Base-by-base conservation (phyloP, 23 tunicate species). In the Trididemnum miniatum region DNA sequence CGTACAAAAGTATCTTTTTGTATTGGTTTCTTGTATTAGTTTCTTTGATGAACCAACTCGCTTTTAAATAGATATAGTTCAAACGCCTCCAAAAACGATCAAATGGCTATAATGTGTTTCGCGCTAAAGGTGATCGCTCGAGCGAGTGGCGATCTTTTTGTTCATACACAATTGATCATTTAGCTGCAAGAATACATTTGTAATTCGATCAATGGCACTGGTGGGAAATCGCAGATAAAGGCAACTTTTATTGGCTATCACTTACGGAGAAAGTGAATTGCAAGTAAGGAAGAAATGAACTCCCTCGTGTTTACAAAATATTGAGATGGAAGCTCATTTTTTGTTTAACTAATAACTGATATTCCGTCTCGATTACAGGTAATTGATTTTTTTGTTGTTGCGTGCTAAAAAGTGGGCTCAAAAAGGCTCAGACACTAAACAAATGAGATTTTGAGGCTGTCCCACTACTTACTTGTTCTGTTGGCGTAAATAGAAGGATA, bases 21-120 rank as follows among this genome's bases (percentile, higher is more conserved):
- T n/a, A n/a, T n/a, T n/a, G n/a, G n/a, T n/a, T n/a, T n/a, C n/a
- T n/a, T n/a, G n/a, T n/a, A n/a, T n/a, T n/a, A n/a, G n/a, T n/a
- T n/a, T n/a, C n/a, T n/a, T n/a, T n/a, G n/a, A n/a, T n/a, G n/a
- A n/a, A n/a, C n/a, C n/a, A n/a, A n/a, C n/a, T n/a, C n/a, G n/a
- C n/a, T n/a, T n/a, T n/a, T n/a, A n/a, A n/a, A n/a, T n/a, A n/a
- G n/a, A n/a, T n/a, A n/a, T n/a, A n/a, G n/a, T n/a, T n/a, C n/a
- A n/a, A 44, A 44, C 54, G 54, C 54, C 54, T 44, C 54, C 54
- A 7, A 7, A 44, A 44, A 7, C 9, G 54, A 44, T 44, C 29
- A 24, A 24, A 24, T 62, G 67, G n/a, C 67, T 62, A 20, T 20
- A 62, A 62, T 62, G 67, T 62, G 67, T 62, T 62, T 62, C 26